Base-by-base conservation (phyloP, 2,888 invertebrate species). In the Xestoiulus laeticollis region DNA sequence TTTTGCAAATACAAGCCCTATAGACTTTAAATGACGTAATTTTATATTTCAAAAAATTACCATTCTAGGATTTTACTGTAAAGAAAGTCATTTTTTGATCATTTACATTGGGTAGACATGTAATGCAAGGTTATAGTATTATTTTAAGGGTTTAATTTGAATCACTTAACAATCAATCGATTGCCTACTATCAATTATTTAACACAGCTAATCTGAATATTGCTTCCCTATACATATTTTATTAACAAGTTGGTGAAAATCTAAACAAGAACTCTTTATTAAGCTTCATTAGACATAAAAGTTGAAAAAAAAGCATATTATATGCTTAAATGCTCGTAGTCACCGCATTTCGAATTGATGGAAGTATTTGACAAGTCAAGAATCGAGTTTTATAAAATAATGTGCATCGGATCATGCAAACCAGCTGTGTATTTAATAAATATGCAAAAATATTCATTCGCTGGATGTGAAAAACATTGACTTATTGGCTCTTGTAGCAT, bases 381-480 rank as follows among this genome's bases (percentile, higher is more conserved):
- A 2, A 78, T 78, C 78, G 30, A 30, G 14, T 78, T 78, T 78
- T 14, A 78, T 26, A 78, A 68, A 68, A 68, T 68, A 26, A 68
- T 68, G 26, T 68, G 68, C 68, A 68, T 26, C 68, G 68, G 68
- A 26, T 30, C 78, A 78, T 78, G 78, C 78, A 78, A 78, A 78
- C 78, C 78, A 78, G 78, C 78, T 78, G 78, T 78, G 68, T 26
- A 78, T 78, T 78, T 78, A 78, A 30, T 78, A 16, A 78, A 78
- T 78, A 78, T 78, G 78, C 78, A 78, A 78, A 78, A 78, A 22
- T 78, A 78, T 78, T 14, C 78, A 78, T 30, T 26, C 78, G 78
- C 30, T 78, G 78, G 30, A 12, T 78, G 12, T 14, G 78, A 12
- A 78, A 78, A 78, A 78, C 26, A 78, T 30, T 16, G 78, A 78